These are phyloP conservation scores for Drosophila helvetica DNA, from an alignment of 2,888 invertebrate species.

Conservation along the genomic window DNA sequence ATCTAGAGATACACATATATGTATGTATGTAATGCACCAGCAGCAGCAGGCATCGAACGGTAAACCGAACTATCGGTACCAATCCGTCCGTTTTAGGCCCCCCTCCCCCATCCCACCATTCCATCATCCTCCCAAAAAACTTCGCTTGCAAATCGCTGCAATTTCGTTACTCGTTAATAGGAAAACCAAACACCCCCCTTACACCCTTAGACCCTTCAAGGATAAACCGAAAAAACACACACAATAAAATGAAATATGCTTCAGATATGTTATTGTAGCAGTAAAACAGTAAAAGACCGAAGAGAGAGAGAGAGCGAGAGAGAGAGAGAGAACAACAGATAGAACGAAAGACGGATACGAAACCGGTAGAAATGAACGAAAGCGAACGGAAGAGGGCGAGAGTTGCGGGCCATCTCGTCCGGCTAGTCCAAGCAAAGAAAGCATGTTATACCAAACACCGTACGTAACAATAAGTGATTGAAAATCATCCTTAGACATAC, in stretches of 20 bases:
- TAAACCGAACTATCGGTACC: constrained; percentile 36
- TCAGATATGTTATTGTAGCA: constrained; percentile 54
- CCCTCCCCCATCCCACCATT: not conserved
- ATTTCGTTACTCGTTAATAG: constrained; percentile 24
- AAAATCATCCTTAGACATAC: constrained; percentile 80
- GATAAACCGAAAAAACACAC: too few species aligned
- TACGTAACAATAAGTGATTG: constrained; percentile 82
- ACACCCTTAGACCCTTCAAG: not conserved
- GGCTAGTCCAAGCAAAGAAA: constrained; percentile 58
- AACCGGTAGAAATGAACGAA: constrained; percentile 11
- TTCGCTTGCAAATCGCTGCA: constrained; percentile 28
- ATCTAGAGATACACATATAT: constrained; percentile 4
- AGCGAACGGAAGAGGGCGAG: constrained; percentile 19
- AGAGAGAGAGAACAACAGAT: constrained; percentile 4
- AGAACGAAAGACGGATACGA: constrained; percentile 14
- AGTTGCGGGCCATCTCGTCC: constrained; percentile 32
- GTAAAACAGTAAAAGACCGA: constrained; percentile 12
- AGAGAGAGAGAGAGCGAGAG: not conserved
- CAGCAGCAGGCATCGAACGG: constrained; percentile 49
- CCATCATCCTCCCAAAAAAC: not conserved
- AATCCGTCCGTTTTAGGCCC: constrained; percentile 50
- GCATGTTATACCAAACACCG: constrained; percentile 80
- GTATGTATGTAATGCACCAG: constrained; percentile 20
- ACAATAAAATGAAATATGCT: constrained; percentile 50
- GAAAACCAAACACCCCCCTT: not conserved